Percentiles rank a stretch among this genome's conserved stretches.
phyloP scores from a whole-genome alignment of 2,113 vertebrate species.

The Nesogale talazaci region DNA sequence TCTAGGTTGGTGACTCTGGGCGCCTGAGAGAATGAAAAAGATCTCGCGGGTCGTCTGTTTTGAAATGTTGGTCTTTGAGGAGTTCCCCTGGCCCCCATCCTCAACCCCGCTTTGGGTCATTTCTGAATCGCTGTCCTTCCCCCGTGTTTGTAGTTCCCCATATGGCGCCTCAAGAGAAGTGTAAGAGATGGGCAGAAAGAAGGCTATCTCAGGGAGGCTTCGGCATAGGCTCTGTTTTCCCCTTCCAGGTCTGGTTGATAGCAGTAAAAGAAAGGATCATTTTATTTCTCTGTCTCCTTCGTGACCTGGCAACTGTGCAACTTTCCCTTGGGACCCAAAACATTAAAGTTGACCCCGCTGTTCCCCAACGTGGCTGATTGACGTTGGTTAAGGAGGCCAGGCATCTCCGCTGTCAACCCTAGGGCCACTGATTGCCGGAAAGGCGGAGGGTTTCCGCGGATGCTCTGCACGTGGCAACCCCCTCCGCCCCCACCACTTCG shows the following conservation, averaged over 20 bases:
- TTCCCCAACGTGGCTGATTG: slow-evolving; percentile 59
- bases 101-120: not conserved
- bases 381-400: slow-evolving; percentile 55
- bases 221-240: not conserved
- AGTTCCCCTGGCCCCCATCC: not conserved
- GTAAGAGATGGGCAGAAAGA: not conserved
- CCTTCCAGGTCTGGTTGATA: not conserved
- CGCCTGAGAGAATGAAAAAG: not conserved
- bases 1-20: not conserved
- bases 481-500: not conserved
- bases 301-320: slow-evolving; percentile 61
- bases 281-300: slow-evolving; percentile 10
- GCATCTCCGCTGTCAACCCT: slow-evolving; percentile 20
- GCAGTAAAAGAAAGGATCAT: slow-evolving; percentile 33
- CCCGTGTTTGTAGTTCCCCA: not conserved
- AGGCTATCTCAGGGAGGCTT: not conserved
- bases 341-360: slow-evolving; percentile 54
- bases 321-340: slow-evolving; percentile 70
- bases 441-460: not conserved
- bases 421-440: not conserved
- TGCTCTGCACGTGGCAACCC: not conserved
- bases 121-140: slow-evolving; percentile 21
- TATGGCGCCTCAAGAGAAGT: not conserved
- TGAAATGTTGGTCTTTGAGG: not conserved
- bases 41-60: not conserved